phyloP scores from a whole-genome alignment of 2,797 vertebrate species.

The Protosalanx chinensis region DNA sequence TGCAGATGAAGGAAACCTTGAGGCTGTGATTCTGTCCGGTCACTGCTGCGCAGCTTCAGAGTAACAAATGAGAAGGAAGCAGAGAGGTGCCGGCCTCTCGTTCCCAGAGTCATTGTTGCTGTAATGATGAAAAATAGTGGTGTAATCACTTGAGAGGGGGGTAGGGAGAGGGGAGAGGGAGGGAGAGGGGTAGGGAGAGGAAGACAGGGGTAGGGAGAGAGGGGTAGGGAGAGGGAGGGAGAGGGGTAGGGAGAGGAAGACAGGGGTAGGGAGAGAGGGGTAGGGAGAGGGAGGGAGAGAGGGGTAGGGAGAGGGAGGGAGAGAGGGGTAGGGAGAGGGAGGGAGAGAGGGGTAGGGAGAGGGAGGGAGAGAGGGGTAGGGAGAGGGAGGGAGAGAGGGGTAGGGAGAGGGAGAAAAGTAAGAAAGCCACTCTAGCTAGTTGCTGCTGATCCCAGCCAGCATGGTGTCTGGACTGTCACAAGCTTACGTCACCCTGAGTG shows the following conservation, averaged over 20 bases:
- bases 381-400: slow-evolving; percentile 24
- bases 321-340: too few relatives aligned
- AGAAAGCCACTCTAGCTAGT: slow-evolving; percentile 26
- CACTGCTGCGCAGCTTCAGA: slow-evolving; percentile 42
- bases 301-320: too few relatives aligned
- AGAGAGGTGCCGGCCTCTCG: slow-evolving; percentile 46
- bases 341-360: too few relatives aligned
- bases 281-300: too few relatives aligned
- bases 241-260: too few relatives aligned
- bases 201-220: too few relatives aligned
- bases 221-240: too few relatives aligned
- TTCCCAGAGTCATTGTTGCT: slow-evolving; percentile 45
- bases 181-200: neutral
- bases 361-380: neutral
- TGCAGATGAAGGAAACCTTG: slow-evolving; percentile 20
- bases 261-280: too few relatives aligned
- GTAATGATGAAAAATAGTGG: slow-evolving; percentile 63
- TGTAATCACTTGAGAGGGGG: slow-evolving; percentile 44
- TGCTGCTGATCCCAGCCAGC: too few relatives aligned
- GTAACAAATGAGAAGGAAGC: slow-evolving; percentile 51
- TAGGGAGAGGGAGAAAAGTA: slow-evolving; percentile 28
- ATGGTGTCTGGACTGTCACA: slow-evolving; percentile 41
- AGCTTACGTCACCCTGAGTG: slow-evolving; percentile 35
- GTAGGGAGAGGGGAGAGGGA: slow-evolving; percentile 10
- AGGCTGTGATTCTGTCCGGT: slow-evolving; percentile 16